phyloP scores from a whole-genome alignment of 1,140 invertebrate species.

The Apis florea region DNA sequence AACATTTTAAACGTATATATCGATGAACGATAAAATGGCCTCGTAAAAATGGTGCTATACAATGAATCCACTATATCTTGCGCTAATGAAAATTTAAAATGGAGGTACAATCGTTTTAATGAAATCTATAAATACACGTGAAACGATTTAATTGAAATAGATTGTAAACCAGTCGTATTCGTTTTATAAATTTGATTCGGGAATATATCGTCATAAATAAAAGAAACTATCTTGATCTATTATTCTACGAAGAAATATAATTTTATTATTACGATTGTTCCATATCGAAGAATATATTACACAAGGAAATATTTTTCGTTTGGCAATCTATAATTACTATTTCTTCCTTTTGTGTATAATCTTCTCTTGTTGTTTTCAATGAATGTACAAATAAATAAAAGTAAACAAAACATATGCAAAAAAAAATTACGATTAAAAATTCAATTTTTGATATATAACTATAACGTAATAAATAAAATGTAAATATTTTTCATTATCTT shows the following conservation, averaged over 20 bases:
- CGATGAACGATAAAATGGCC: neutral
- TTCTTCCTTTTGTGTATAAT: too few species aligned
- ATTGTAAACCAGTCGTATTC: neutral
- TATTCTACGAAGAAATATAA: neutral
- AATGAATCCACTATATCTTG: neutral
- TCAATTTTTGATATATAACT: too few species aligned
- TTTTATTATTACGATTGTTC: conserved; percentile 8
- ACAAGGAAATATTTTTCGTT: neutral
- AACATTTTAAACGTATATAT: neutral
- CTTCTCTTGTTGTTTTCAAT: too few species aligned
- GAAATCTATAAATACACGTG: conserved; percentile 38
- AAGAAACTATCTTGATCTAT: conserved; percentile 17
- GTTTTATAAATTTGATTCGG: conserved; percentile 16
- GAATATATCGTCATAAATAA: neutral
- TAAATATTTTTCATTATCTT: too few species aligned
- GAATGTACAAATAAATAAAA: too few species aligned
- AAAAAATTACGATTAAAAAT: too few species aligned
- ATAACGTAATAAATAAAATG: too few species aligned
- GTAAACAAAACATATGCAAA: too few species aligned
- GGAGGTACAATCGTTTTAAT: conserved; percentile 26
- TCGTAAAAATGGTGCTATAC: neutral
- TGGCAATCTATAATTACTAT: too few species aligned
- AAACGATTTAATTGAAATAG: conserved; percentile 36
- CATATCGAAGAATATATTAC: neutral
- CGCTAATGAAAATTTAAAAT: conserved; percentile 44